Conservation (phyloP, 2,888 invertebrate species). For the Dioctria rufipes region DNA sequence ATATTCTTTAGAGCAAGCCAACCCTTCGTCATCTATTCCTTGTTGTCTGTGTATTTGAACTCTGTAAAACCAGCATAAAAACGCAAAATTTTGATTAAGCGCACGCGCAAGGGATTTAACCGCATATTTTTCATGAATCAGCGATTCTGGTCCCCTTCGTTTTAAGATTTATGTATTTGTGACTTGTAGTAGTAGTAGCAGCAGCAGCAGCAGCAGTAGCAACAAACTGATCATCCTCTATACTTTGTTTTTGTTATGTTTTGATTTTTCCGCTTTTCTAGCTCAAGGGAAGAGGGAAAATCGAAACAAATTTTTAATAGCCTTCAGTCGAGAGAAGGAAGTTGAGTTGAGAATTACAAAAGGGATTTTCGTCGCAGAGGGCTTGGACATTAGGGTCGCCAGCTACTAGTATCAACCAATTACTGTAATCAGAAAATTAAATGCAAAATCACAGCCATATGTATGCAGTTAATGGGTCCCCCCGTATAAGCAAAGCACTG, state of each 20-base stretch:
- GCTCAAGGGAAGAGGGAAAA: background rate
- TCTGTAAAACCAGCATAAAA: background rate
- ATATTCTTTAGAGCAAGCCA: background rate
- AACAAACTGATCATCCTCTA: no score
- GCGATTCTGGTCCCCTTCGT: constrained; percentile 13
- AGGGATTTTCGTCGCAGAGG: constrained; percentile 18
- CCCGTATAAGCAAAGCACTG: background rate
- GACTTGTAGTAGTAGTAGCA: background rate
- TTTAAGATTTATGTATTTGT: background rate
- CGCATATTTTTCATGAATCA: background rate
- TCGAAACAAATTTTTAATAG: constrained; percentile 22
- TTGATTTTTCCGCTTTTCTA: background rate
- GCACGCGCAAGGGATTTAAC: constrained; percentile 46
- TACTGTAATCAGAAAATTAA: constrained; percentile 50
- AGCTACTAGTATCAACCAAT: constrained; percentile 39
- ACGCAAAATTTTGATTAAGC: constrained; percentile 45
- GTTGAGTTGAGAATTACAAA: constrained; percentile 20
- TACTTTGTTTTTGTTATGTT: constrained; percentile 6
- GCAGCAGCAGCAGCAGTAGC: no score
- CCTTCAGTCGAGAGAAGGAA: constrained; percentile 14
- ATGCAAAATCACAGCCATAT: constrained; percentile 51
- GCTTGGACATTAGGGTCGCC: background rate
- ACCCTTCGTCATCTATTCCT: background rate
- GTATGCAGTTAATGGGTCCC: constrained; percentile 32
- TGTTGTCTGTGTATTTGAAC: no score